A percentile compares a stretch with the other conserved stretches of the same genome.
phyloP scores from a whole-genome alignment of 2,113 vertebrate species.

The Carassius gibelio region DNA sequence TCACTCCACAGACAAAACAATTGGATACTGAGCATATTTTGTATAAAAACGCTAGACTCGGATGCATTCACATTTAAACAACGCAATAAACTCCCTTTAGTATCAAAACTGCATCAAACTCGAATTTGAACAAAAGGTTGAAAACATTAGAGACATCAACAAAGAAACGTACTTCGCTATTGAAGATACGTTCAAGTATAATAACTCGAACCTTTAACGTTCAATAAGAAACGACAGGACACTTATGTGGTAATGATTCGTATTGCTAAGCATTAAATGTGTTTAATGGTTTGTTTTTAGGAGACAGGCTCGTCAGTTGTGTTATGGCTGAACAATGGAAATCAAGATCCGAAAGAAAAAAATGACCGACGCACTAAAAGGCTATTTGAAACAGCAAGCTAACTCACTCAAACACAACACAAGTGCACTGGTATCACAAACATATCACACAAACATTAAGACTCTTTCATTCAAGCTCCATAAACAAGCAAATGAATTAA shows the following conservation, averaged over 20 bases:
- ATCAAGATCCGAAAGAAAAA: conserved; percentile 42
- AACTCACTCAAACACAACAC: conserved; percentile 17
- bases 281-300: background rate
- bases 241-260: background rate
- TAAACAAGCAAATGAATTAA: background rate
- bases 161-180: conserved; percentile 7
- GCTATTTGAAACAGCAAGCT: conserved; percentile 41
- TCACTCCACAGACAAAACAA: conserved; percentile 22
- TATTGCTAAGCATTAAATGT: background rate
- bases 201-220: background rate
- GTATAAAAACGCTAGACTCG: background rate
- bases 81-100: background rate
- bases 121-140: conserved; percentile 8
- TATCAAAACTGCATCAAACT: conserved; percentile 13
- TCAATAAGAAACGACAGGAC: background rate
- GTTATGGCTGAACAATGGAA: conserved; percentile 55
- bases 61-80: background rate
- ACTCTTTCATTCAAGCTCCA: background rate
- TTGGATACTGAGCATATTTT: background rate
- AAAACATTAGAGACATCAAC: conserved; percentile 26
- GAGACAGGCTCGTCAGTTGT: background rate
- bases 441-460: background rate
- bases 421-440: background rate
- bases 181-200: conserved; percentile 3
- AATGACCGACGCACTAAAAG: conserved; percentile 52